Base-by-base conservation (phyloP, 2,797 vertebrate species). In the Cacajao melanocephalus region DNA sequence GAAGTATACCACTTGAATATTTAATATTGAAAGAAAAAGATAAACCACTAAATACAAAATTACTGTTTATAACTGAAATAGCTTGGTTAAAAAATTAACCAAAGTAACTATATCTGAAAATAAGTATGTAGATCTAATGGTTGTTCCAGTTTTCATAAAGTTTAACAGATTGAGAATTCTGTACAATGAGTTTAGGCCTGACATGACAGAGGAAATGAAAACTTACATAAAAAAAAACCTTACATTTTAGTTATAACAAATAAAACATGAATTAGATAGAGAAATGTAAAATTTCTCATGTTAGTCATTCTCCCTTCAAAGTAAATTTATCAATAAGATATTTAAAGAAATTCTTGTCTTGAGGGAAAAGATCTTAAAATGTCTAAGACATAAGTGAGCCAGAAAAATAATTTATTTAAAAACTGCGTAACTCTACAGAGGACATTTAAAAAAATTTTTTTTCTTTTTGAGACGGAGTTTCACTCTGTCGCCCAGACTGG, bases 311-410 rank as follows among this genome's bases (percentile, higher is more conserved):
- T 88, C 90, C 75, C 52, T 82, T 94, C 50, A 79, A 94, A 76
- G 36, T 93, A 94, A 85, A 85, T 58, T 46, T 36, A 96, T 88
- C 33, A 84, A 17, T 44, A 79, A 86, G 9, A 95, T 72, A 96
- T n/a, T 83, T 93, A 83, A 86, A 88, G 20, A 89, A 13, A 88
- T n/a, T 96, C 80, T 46, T 84, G 20, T 93, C 39, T 48, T 76
- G 7, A 15, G 28, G 41, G 46, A 41, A 75, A 86, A 92, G 41
- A 52, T 86, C 84, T 92, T 46, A 95, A 92, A 92, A 79, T 36
- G 19, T 44, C 11, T 78, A 94, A 88, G 33, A 85, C 6, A 9
- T 58, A 88, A 90, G 24, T 76, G 30, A 52, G 22, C 28, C 86
- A 93, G 41, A 93, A 96, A 93, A 90, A 78, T 41, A 84, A 96